A percentile compares a stretch with the other conserved stretches of the same genome.
Evolutionary conservation across 2,888 invertebrate species (phyloP).

Genomic region (Calliopum simillimum): DNA sequence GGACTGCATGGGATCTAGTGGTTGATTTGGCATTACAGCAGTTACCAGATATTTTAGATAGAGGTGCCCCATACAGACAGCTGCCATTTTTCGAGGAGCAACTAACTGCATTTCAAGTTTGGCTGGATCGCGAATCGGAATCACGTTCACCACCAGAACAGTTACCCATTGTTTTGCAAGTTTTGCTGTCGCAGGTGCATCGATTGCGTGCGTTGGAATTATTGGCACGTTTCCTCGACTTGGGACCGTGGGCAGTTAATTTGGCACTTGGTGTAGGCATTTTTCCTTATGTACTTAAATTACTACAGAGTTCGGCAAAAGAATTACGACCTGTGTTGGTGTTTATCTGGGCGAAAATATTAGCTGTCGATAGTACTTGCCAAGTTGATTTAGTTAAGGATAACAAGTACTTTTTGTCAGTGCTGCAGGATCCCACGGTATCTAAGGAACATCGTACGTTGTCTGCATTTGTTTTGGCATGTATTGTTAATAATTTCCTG

Average conservation of each 20-base stretch:
- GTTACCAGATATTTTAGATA: conserved; percentile 80
- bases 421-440: conserved; percentile 88
- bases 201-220: conserved; percentile 94
- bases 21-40: conserved; percentile 94
- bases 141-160: conserved; percentile 91
- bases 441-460: conserved; percentile 89
- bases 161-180: conserved; percentile 96
- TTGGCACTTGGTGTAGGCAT: conserved; percentile 97
- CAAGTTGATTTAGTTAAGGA: conserved; percentile 96
- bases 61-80: conserved; percentile 74
- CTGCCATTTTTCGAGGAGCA: conserved; percentile 98
- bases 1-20: conserved; percentile 98
- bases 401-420: conserved; percentile 93
- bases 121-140: conserved; percentile 72
- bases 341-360: conserved; percentile 99
- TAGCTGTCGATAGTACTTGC: conserved; percentile 96
- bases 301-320: conserved; percentile 93
- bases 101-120: conserved; percentile 92
- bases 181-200: conserved; percentile 80
- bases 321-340: conserved; percentile 94
- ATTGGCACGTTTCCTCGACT: conserved; percentile 91
- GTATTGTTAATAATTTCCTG: conserved; percentile 90
- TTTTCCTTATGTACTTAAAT: conserved; percentile 97
- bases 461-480: conserved; percentile 94
- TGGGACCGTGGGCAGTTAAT: conserved; percentile 96